Evolutionary conservation across 2,797 vertebrate genomes (phyloP).

Genomic region (Martes flavigula): DNA sequence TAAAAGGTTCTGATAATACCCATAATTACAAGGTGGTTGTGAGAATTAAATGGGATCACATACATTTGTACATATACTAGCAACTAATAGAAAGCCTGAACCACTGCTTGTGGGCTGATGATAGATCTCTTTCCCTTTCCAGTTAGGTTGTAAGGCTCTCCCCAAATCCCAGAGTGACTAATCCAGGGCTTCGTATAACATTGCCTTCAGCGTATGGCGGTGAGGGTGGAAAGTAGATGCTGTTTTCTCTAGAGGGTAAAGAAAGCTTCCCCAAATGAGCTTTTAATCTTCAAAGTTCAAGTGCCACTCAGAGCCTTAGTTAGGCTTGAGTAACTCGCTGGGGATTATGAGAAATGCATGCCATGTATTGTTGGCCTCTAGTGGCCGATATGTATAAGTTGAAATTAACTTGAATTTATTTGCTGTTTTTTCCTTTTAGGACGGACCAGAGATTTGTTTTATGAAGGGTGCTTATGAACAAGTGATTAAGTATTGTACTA

Average conservation of each 20-base stretch:
- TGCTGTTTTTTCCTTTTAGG: constrained; percentile 84
- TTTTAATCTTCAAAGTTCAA: constrained; percentile 10
- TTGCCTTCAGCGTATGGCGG: neutral
- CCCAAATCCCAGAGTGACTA: neutral
- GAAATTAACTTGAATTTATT: constrained; percentile 25
- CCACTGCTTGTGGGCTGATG: neutral
- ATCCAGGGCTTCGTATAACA: neutral
- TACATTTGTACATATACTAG: neutral
- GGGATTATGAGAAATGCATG: constrained; percentile 13
- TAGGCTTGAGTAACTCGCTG: neutral
- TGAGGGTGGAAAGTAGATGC: neutral
- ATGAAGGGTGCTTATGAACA: constrained; percentile 98
- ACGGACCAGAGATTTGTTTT: constrained; percentile 92
- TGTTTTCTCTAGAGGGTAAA: neutral
- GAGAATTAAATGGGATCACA: neutral
- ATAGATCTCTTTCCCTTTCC: neutral
- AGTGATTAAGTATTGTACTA: constrained; percentile 93
- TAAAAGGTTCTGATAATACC: neutral
- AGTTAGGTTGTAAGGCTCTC: neutral
- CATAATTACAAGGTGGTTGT: neutral
- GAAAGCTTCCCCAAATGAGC: neutral
- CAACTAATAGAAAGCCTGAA: neutral
- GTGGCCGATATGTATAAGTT: neutral
- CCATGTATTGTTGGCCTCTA: neutral
- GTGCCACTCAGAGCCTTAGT: neutral